Base-by-base conservation (phyloP, 1,140 invertebrate genomes). In the Coenobita brevimanus region DNA sequence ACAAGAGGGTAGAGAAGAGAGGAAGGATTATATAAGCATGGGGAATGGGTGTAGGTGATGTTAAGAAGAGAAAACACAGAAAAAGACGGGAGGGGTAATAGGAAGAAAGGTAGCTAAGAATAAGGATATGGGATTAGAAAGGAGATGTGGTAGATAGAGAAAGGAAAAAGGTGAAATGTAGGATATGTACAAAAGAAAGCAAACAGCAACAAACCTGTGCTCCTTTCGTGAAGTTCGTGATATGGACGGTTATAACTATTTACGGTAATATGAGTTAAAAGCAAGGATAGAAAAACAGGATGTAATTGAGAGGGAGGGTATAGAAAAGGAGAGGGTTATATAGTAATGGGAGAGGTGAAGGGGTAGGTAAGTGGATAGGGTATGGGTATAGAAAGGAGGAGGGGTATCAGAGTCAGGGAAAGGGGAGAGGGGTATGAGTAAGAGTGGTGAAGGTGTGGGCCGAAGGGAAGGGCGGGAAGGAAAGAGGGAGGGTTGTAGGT, bases 21-120 rank as follows among this genome's bases (percentile, higher is more conserved):
- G 36, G 30, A 17, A 36, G 17, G 4, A 33, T 10, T 17, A 73
- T 38, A 73, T 8, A 73, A 38, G 38, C 17, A 2, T 33, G 30
- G 69, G 27, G 69, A 33, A 27, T 69, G 64, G 17, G 64, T 69
- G 64, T 69, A 27, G n/a, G n/a, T n/a, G n/a, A n/a, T n/a, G n/a
- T n/a, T n/a, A n/a, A n/a, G n/a, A n/a, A n/a, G n/a, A n/a, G n/a
- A n/a, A n/a, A n/a, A n/a, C n/a, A n/a, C n/a, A n/a, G n/a, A n/a
- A n/a, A n/a, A n/a, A n/a, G n/a, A 33, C n/a, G 27, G 38, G 30
- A 33, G 30, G 33, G 10, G 38, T 24, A 33, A 41, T 33, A 33
- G 4, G 21, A 73, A 21, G 17, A 33, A 73, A 21, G 6, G 2
- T 4, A 10, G 64, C 4, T 10, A 24, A 6, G n/a, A n/a, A 24